These are phyloP conservation scores for Hycleus cichorii DNA, from an alignment of 1,140 invertebrate species.

Conservation along the genomic window DNA sequence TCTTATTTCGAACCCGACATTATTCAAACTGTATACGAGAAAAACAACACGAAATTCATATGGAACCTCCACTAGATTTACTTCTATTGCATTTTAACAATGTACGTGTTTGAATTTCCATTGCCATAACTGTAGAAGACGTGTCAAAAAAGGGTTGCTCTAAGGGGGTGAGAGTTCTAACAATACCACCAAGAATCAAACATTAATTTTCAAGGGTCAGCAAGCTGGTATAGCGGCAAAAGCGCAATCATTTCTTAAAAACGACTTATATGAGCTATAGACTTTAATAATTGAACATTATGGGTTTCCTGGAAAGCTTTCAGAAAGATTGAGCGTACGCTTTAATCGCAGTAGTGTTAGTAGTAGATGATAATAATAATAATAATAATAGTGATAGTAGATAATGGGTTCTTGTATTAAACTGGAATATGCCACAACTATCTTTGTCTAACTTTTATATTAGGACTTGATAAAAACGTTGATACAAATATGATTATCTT, in stretches of 20 bases:
- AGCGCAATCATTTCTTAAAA: conserved; percentile 39
- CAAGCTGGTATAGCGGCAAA: conserved; percentile 5
- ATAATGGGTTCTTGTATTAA: conserved; percentile 32
- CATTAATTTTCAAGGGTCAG: conserved; percentile 30
- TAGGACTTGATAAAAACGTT: no score
- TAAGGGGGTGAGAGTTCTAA: no score
- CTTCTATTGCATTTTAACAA: no score
- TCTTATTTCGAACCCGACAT: no score
- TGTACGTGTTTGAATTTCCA: no score
- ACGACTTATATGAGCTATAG: conserved; percentile 40
- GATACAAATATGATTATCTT: no score
- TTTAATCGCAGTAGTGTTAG: neutral
- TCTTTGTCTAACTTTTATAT: neutral
- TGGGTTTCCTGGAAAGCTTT: conserved; percentile 38
- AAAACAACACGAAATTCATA: no score
- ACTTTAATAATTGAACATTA: conserved; percentile 43
- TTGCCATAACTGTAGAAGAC: no score
- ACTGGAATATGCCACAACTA: conserved; percentile 7
- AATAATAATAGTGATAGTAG: neutral
- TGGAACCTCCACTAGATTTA: no score
- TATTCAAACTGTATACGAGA: no score
- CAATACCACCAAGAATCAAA: conserved; percentile 35
- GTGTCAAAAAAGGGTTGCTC: no score
- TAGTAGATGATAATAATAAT: no score
- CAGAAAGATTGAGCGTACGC: conserved; percentile 40